A percentile compares a stretch with the other conserved stretches of the same genome.
phyloP scores from a whole-genome alignment of 2,113 vertebrate genomes.

The Alligator sinensis region DNA sequence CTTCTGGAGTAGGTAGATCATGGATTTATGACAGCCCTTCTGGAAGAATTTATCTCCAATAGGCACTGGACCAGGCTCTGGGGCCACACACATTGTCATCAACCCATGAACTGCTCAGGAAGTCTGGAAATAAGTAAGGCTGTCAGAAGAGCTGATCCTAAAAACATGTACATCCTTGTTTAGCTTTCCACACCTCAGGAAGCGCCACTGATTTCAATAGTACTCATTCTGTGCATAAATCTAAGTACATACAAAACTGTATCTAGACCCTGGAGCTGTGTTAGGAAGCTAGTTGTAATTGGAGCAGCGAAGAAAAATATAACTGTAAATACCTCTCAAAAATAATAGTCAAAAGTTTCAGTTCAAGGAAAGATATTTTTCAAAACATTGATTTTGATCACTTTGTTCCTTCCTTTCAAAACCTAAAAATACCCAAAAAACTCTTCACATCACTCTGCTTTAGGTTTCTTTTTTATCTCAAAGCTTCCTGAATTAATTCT shows the following conservation, averaged over 20 bases:
- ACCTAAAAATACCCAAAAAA: background rate
- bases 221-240: background rate
- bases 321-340: background rate
- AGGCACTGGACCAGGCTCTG: background rate
- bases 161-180: background rate
- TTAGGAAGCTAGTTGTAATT: background rate
- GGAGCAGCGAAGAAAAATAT: background rate
- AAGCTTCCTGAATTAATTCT: slow-evolving; percentile 70
- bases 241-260: background rate
- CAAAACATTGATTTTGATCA: fast-evolving
- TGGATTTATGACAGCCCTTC: background rate
- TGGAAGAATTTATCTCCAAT: background rate
- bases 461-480: slow-evolving; percentile 42
- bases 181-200: background rate
- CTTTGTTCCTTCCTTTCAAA: background rate
- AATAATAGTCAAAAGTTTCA: fast-evolving
- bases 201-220: background rate
- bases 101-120: background rate
- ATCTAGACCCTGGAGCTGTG: background rate
- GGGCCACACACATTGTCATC: background rate
- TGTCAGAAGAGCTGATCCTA: background rate
- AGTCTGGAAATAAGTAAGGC: background rate
- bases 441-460: slow-evolving; percentile 77
- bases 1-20: background rate
- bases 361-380: fast-evolving